Base-by-base conservation (phyloP, 2,113 vertebrate genomes). In the Catharus minimus region DNA sequence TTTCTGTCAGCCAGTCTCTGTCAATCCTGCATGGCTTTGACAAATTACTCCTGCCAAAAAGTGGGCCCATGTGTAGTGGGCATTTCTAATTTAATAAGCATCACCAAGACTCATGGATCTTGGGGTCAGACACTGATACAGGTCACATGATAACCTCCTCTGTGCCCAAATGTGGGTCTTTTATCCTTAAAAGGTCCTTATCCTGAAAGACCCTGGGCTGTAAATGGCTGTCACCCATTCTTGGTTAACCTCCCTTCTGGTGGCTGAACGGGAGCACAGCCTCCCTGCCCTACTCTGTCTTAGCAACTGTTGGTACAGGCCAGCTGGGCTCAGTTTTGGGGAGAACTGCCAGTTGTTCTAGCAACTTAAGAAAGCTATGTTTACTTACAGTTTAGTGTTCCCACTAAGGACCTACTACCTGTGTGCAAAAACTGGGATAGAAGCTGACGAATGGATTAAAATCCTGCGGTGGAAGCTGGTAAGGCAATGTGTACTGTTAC, bases 381-480 rank as follows among this genome's bases (percentile, higher is more conserved):
- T 93, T 93, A 32, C 88, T 86, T 72, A 36, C 96, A 99, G 99
- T 92, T 93, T 99, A 89, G 99, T 99, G 92, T 99, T 99, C 96
- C 98, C 99, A 9, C 98, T 99, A 85, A 97, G 99, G 86, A 99
- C 99, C 0, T 99, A 98, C 96, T 99, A 99, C 93, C 93, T 99
- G 44, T 99, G 98, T 20, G 98, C 99, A 16, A 99, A 98, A 97
- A 99, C 99, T 0, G 99, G 98, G 11, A 98, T 99, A 84, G 99
- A 99, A 95, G 99, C 99, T 13, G 99, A 99, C 2, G 99, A 99
- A 86, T 99, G 99, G 99, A 99, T 99, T 89, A 99, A 98, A 95
- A 98, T 99, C 82, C 83, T 99, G 71, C 96, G 98, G 41, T 99
- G 99, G 99, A 99, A 99, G 83, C 73, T 99, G 98, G 99, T 99